Evolutionary conservation across 2,797 vertebrate species (phyloP).

Genomic region (Takifugu ocellatus): DNA sequence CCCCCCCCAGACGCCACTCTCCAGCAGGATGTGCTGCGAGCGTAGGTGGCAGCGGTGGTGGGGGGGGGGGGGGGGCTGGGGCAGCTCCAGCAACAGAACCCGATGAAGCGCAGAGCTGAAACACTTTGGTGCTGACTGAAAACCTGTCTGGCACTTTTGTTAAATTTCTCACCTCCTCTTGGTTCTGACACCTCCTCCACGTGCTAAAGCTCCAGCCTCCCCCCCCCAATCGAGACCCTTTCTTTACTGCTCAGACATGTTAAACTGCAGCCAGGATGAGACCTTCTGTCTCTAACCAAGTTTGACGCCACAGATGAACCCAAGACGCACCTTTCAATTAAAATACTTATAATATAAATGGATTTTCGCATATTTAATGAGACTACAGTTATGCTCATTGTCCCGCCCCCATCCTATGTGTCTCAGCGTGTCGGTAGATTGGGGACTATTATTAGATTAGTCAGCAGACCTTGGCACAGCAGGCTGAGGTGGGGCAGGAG

Average conservation of each 20-base stretch:
- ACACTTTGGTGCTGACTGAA: slow-evolving; percentile 4
- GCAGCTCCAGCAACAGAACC: background rate
- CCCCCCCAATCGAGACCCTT: slow-evolving; percentile 15
- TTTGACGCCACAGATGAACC: too few species aligned
- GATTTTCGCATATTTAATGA: too few species aligned
- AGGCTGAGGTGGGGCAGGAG: slow-evolving; percentile 29
- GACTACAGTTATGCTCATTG: too few species aligned
- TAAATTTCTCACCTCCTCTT: slow-evolving; percentile 39
- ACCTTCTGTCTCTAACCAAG: background rate
- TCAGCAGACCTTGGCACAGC: background rate
- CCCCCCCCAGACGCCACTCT: too few species aligned
- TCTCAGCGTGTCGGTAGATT: background rate
- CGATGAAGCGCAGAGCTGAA: too few species aligned
- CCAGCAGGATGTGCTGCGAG: too few species aligned
- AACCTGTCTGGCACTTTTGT: slow-evolving; percentile 25
- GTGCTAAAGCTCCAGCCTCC: slow-evolving; percentile 26
- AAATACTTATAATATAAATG: too few species aligned
- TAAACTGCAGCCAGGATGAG: slow-evolving; percentile 22
- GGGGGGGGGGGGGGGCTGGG: too few species aligned
- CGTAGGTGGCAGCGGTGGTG: too few species aligned
- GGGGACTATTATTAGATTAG: slow-evolving; percentile 5
- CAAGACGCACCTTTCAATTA: too few species aligned
- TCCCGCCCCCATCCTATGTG: too few species aligned
- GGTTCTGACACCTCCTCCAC: slow-evolving; percentile 28
- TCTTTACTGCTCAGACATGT: slow-evolving; percentile 34